These are phyloP conservation scores for Drosophila glabriapex DNA, from an alignment of 2,888 invertebrate genomes.

Conservation along the genomic window DNA sequence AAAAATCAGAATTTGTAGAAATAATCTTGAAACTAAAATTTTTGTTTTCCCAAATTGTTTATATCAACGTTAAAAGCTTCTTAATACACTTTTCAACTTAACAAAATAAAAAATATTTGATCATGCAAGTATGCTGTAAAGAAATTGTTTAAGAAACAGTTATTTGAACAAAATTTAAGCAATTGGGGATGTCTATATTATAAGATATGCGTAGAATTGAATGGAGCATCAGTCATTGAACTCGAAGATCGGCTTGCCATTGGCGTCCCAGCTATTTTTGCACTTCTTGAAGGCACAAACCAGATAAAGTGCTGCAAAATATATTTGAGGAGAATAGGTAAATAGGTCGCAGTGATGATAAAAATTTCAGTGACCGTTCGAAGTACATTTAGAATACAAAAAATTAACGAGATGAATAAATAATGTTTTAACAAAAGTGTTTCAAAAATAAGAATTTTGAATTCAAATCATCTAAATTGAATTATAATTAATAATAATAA, in stretches of 20 bases:
- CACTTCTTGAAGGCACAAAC: slow-evolving; percentile 94
- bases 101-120: slow-evolving; percentile 17
- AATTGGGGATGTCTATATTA: not conserved
- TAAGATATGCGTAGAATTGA: not conserved
- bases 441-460: not conserved
- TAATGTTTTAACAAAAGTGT: not conserved
- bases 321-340: not conserved
- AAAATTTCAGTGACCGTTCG: not conserved
- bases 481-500: not conserved
- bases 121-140: slow-evolving; percentile 40
- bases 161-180: slow-evolving; percentile 15
- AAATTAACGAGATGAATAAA: not conserved
- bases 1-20: not conserved
- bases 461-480: not conserved
- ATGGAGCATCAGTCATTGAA: slow-evolving; percentile 60
- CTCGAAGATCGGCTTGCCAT: slow-evolving; percentile 68
- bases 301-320: slow-evolving; percentile 91
- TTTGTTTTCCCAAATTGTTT: not conserved
- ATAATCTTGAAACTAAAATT: not conserved
- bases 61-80: slow-evolving; percentile 3
- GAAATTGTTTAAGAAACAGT: slow-evolving; percentile 3
- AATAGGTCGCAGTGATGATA: not conserved
- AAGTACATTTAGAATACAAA: not conserved
- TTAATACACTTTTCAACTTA: slow-evolving; percentile 17
- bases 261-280: slow-evolving; percentile 70